Percentiles rank a stretch among this genome's conserved stretches.
Conservation (phyloP, 2,113 vertebrate genomes). For the Calypte anna region DNA sequence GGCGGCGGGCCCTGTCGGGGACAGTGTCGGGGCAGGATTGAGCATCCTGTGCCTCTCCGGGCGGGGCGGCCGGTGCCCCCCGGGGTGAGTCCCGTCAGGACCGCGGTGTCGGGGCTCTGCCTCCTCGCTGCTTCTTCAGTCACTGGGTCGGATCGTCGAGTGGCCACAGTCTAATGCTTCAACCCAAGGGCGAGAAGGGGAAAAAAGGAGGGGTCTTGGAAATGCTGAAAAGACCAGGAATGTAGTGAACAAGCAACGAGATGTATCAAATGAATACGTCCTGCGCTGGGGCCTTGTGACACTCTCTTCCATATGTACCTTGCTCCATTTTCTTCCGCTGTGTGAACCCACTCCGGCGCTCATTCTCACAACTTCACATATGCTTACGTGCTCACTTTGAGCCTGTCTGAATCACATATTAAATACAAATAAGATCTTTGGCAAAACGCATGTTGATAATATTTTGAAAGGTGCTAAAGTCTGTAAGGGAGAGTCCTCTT, state of each 20-base stretch:
- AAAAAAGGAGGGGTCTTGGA: not conserved
- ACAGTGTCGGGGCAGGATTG: not conserved
- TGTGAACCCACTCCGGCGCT: not conserved
- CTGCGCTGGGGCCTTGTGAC: not conserved
- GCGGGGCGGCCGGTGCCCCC: not conserved
- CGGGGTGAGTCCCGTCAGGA: not conserved
- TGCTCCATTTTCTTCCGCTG: not conserved
- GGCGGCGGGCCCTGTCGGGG: not conserved
- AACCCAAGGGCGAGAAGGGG: not conserved
- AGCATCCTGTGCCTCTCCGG: not conserved
- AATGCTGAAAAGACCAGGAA: not conserved
- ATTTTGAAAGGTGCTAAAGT: not conserved
- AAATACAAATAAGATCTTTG: not conserved
- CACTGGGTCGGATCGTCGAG: not conserved
- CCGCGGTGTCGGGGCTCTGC: not conserved
- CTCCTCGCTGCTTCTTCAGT: not conserved
- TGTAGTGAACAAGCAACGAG: not conserved
- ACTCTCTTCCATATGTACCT: no score
- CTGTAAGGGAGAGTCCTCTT: not conserved
- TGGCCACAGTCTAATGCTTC: not conserved
- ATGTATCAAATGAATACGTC: not conserved
- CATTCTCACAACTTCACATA: not conserved
- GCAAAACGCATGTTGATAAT: not conserved
- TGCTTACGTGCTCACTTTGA: not conserved
- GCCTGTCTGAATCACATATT: not conserved